A percentile compares a stretch with the other conserved stretches of the same genome.
Evolutionary conservation across 2,113 vertebrate species (phyloP).

Genomic region (Tenebrosternarchus preto): DNA sequence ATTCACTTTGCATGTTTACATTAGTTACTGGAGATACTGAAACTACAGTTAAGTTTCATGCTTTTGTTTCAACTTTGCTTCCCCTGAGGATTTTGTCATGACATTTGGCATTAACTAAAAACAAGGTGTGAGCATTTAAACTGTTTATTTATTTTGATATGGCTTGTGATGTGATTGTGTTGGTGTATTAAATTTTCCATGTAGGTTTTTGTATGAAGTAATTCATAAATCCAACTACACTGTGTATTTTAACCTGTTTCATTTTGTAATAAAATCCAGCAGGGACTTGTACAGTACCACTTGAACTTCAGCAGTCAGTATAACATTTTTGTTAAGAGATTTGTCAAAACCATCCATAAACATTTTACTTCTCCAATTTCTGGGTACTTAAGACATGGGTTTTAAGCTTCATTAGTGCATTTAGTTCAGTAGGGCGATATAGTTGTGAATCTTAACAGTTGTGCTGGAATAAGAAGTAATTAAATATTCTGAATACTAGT

Average conservation of each 20-base stretch:
- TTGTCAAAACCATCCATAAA: no score
- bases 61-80: background rate
- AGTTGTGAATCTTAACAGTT: no score
- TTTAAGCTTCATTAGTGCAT: no score
- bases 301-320: background rate
- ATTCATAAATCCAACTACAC: background rate
- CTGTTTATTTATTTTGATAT: constrained; percentile 15
- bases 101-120: background rate
- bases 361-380: no score
- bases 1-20: constrained; percentile 23
- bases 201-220: background rate
- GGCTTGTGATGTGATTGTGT: background rate
- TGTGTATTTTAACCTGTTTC: background rate
- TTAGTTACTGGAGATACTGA: constrained; percentile 1
- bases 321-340: no score
- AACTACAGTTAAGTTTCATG: background rate
- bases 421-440: no score
- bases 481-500: no score
- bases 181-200: background rate
- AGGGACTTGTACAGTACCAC: background rate
- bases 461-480: no score
- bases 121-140: background rate
- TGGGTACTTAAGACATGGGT: no score
- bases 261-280: constrained; percentile 7
- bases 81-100: no score